Conservation (phyloP, 1,140 invertebrate genomes). For the Pinna nobilis region DNA sequence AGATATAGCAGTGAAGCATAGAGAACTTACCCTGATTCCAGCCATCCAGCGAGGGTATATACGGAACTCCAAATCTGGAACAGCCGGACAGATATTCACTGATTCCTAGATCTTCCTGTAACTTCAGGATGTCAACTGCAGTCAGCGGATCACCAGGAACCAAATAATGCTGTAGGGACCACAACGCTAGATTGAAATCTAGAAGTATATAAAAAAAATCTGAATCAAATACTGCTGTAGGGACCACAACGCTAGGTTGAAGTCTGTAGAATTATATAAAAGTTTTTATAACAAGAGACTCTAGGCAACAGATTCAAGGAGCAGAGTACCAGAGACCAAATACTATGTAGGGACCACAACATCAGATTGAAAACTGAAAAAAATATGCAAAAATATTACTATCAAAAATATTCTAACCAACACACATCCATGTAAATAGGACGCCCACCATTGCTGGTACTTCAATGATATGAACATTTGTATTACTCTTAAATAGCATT, state of each 20-base stretch:
- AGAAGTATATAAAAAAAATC: too few species aligned
- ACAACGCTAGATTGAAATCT: too few species aligned
- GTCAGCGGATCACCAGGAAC: too few species aligned
- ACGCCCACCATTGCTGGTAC: too few species aligned
- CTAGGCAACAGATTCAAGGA: background rate
- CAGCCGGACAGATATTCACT: background rate
- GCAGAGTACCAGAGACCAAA: background rate
- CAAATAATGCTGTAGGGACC: too few species aligned
- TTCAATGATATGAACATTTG: too few species aligned
- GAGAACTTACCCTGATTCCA: conserved; percentile 18
- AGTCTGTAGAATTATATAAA: background rate
- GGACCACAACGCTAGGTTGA: background rate
- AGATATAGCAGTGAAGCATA: too few species aligned
- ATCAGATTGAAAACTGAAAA: background rate
- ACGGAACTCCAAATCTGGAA: background rate
- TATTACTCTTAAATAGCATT: too few species aligned
- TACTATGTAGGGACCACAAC: background rate
- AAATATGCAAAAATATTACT: too few species aligned
- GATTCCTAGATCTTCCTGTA: background rate
- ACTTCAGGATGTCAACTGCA: background rate
- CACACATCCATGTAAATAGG: too few species aligned
- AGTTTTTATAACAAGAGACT: background rate
- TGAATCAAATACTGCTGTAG: background rate
- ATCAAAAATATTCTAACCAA: too few species aligned
- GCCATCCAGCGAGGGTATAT: background rate